Percentiles rank a stretch among this genome's conserved stretches.
These are phyloP conservation scores for Cryptocheilus praepositus DNA, from an alignment of 2,888 invertebrate genomes.

Conservation along the genomic window DNA sequence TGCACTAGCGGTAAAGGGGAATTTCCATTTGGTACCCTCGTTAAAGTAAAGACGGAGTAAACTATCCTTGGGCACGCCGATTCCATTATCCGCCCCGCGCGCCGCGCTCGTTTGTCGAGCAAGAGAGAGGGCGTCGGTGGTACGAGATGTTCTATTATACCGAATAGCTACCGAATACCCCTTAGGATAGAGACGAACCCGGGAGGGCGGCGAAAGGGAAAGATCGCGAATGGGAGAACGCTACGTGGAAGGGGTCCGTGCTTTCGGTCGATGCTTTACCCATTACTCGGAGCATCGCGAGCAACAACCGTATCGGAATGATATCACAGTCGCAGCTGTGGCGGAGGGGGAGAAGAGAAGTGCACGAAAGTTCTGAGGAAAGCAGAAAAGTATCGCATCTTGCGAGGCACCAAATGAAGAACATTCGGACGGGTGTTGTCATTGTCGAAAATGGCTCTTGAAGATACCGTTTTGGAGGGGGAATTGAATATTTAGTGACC, in stretches of 20 bases:
- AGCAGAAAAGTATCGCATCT: slow-evolving; percentile 6
- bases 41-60: slow-evolving; percentile 51
- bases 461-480: no score
- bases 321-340: slow-evolving; percentile 31
- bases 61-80: slow-evolving; percentile 50
- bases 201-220: slow-evolving; percentile 20
- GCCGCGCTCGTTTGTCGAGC: slow-evolving; percentile 27
- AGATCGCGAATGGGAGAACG: slow-evolving; percentile 8
- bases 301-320: slow-evolving; percentile 41
- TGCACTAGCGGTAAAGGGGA: slow-evolving; percentile 35
- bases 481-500: no score
- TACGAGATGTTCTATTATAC: slow-evolving; percentile 33
- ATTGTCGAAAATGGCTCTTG: no score
- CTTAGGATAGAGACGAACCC: slow-evolving; percentile 6
- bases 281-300: slow-evolving; percentile 21
- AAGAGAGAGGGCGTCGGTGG: not conserved
- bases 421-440: not conserved
- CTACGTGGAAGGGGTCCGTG: slow-evolving; percentile 13
- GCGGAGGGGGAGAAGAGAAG: slow-evolving; percentile 4
- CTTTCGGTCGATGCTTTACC: slow-evolving; percentile 34
- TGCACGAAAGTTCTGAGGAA: slow-evolving; percentile 14
- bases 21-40: slow-evolving; percentile 55
- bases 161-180: slow-evolving; percentile 24
- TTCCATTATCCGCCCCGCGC: slow-evolving; percentile 51
- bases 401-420: not conserved